Conservation (phyloP, 2,113 vertebrate genomes). For the Vombatus ursinus region DNA sequence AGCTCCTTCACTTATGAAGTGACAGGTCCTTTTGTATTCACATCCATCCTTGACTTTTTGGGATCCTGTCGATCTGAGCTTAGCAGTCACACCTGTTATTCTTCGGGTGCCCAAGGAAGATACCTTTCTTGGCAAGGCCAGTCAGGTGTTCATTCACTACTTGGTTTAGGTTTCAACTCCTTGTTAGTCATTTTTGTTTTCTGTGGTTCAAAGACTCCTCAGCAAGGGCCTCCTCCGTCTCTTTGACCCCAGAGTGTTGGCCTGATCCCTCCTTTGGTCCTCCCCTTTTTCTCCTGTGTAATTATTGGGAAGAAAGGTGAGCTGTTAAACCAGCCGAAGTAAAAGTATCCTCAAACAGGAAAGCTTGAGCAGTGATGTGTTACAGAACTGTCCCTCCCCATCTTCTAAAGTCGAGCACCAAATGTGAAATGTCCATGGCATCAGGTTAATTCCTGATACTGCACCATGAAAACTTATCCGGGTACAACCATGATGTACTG, state of each 20-base stretch:
- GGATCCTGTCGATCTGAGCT: not conserved
- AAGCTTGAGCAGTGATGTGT: not conserved
- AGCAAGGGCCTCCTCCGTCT: not conserved
- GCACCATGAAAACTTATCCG: constrained; percentile 6
- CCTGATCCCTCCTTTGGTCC: not conserved
- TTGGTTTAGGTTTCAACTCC: too few species aligned
- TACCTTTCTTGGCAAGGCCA: too few species aligned
- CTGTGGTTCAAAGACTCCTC: not conserved
- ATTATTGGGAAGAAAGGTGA: not conserved
- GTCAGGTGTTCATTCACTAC: too few species aligned
- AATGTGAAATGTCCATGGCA: constrained; percentile 33
- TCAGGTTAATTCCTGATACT: constrained; percentile 29
- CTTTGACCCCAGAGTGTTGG: not conserved
- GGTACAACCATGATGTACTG: constrained; percentile 23
- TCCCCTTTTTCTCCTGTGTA: not conserved
- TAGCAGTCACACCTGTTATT: not conserved
- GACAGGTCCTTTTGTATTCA: not conserved
- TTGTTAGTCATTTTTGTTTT: too few species aligned
- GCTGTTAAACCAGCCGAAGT: not conserved
- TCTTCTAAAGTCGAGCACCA: constrained; percentile 20
- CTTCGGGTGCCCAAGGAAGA: too few species aligned
- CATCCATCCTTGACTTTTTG: not conserved
- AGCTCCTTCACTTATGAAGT: not conserved
- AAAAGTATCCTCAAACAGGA: not conserved
- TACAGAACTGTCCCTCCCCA: constrained; percentile 24